Base-by-base conservation (phyloP, 2,797 vertebrate genomes). In the Malacoctenus gilli region DNA sequence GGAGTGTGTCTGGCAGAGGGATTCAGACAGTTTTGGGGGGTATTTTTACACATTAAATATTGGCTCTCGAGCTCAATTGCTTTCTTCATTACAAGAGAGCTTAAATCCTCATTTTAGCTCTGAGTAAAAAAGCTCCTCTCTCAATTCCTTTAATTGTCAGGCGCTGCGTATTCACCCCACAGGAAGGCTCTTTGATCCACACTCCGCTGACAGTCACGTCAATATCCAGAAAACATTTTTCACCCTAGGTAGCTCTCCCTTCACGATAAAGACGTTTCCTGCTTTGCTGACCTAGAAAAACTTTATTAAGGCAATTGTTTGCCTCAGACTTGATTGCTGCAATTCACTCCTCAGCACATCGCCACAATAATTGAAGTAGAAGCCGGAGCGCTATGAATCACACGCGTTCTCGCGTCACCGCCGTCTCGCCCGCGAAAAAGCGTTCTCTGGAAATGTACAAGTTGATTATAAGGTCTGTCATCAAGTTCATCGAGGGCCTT, bases 101-200 rank as follows among this genome's bases (percentile, higher is more conserved):
- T 62, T 46, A 57, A 72, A 47, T 32, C 31, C 48, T 57, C n/a
- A 43, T 68, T 83, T 69, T 8, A 43, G 42, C 58, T 54, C 40
- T 5, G 41, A 63, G 25, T 28, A 4, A 67, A 56, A 9, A 2
- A 62, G 48, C 59, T 51, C 40, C 49, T 56, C 30, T 59, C 22
- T 23, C 14, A 38, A 39, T 38, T 62, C 25, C 16, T 68, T 73
- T 79, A 49, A 62, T 59, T 69, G 69, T 68, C 62, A 73, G 64
- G 19, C 20, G 49, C 48, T 59, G 69, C 72, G 55, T 49, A 77
- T 73, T 67, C 53, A 73, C 47, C 40, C 57, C 47, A 68, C 37
- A 72, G 63, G 49, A 74, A 60, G 60, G 44, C 56, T 28, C 75
- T 84, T 79, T 86, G 68, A 83, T 84, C 68, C 74, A 52, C 39